phyloP scores from a whole-genome alignment of 2,113 vertebrate genomes.

The Boulengeromyrus knoepffleri region DNA sequence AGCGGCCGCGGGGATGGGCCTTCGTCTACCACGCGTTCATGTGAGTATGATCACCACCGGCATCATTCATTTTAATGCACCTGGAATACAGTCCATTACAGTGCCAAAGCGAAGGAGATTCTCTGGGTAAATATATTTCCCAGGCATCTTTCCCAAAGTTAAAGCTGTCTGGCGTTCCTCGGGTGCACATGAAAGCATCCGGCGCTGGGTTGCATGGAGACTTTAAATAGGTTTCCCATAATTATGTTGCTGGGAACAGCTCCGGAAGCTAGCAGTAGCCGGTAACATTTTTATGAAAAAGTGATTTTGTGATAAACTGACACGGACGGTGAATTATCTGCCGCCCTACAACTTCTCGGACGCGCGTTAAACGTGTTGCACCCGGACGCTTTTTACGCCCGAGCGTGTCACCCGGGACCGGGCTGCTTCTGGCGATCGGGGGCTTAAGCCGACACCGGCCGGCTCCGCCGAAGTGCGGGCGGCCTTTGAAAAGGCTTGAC shows the following conservation, averaged over 20 bases:
- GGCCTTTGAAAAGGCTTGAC: background rate
- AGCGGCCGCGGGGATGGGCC: conserved; percentile 81
- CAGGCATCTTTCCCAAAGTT: background rate
- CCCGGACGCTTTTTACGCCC: background rate
- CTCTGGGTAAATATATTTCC: background rate
- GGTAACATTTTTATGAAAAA: background rate
- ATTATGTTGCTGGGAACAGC: background rate
- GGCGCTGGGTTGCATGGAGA: background rate
- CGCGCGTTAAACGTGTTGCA: background rate
- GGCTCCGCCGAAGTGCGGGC: background rate
- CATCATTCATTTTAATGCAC: background rate
- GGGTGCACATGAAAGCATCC: background rate
- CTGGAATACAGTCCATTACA: background rate
- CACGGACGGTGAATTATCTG: background rate
- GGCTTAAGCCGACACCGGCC: background rate
- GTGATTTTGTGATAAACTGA: background rate
- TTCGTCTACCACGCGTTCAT: conserved; percentile 89
- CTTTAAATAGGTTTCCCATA: background rate
- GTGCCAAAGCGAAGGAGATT: background rate
- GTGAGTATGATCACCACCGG: conserved; percentile 57
- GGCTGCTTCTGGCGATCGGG: background rate
- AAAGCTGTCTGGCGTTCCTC: background rate
- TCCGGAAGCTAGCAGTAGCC: background rate
- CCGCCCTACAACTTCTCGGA: background rate
- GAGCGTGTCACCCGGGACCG: background rate